Evolutionary conservation across 64 coral and sea anemone species (phyloP), one percentile per base, ranked within the genome.

Genomic region (Actinia equina): DNA sequence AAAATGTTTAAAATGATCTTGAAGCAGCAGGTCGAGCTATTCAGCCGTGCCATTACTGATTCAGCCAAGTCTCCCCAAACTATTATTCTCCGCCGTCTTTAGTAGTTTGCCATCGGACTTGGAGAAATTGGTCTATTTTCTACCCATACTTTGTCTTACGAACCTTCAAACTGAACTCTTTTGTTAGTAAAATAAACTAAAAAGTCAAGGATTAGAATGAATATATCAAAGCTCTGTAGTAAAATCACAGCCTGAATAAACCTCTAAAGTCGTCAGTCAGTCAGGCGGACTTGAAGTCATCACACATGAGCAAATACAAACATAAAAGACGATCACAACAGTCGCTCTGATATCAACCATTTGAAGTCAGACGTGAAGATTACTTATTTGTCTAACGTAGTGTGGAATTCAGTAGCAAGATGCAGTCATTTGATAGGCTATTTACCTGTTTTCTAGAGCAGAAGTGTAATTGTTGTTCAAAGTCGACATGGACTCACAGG

Each of bases 111-210:
- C 12, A 74, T 41, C 27, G 69, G 25, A 41, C 25, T 41, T 15
- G 69, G 11, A 30, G n/a, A 74, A 74, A 11, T 13, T 74, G 25
- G 23, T 5, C 6, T 74, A 74, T 74, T 74, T 74, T 74, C 69
- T 74, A 74, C 69, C 6, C 69, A 11, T 25, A 18, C 69, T 74
- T 74, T 26, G 23, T 30, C 69, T 74, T 42, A 74, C 11, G 41
- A 74, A 74, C n/a, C 69, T 41, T 74, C n/a, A 30, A 74, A 14
- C 25, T 37, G 1, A 25, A 74, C 41, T 74, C 69, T 74, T 25
- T 74, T 74, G 69, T 74, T 74, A 74, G 69, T 74, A 41, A 74
- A 74, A 37, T 74, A 74, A 74, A 74, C 69, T 74, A 74, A 74
- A 74, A 37, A 27, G n/a, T 74, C 41, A 16, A 74, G 69, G 69